Evolutionary conservation across 2,888 invertebrate species (phyloP).

Genomic region (Kuschelorhynchus macadamiae): DNA sequence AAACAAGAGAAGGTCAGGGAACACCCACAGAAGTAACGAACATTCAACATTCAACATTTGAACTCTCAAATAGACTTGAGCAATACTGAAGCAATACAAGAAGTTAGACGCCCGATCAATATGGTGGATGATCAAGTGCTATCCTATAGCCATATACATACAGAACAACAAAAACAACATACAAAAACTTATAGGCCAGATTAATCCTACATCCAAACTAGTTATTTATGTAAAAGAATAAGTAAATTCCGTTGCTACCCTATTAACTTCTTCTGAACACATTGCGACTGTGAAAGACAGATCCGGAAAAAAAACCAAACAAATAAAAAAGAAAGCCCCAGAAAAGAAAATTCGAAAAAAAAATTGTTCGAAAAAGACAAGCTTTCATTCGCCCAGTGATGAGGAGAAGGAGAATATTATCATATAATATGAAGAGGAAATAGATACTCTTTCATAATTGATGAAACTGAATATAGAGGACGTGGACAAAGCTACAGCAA

Average conservation of each 20-base stretch:
- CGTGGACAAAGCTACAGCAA: slow-evolving; percentile 48
- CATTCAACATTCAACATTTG: no score
- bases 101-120: no score
- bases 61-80: no score
- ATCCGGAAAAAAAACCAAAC: neutral
- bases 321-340: neutral
- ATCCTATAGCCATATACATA: slow-evolving; percentile 7
- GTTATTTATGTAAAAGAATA: slow-evolving; percentile 8
- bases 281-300: neutral
- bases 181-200: slow-evolving; percentile 16
- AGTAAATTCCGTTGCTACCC: slow-evolving; percentile 6
- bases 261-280: slow-evolving; percentile 9
- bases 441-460: slow-evolving; percentile 5
- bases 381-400: no score
- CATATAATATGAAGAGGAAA: slow-evolving; percentile 7
- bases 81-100: no score
- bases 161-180: slow-evolving; percentile 10
- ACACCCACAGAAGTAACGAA: neutral
- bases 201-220: slow-evolving; percentile 17
- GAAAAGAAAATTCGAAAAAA: neutral
- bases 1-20: neutral
- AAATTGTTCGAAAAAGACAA: neutral
- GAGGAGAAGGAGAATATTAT: no score
- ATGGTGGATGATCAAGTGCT: neutral
- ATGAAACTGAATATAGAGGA: slow-evolving; percentile 40